A percentile compares a stretch with the other conserved stretches of the same genome.
These are phyloP conservation scores for Anthonomus grandis DNA, from an alignment of 1,140 invertebrate species.

Conservation along the genomic window DNA sequence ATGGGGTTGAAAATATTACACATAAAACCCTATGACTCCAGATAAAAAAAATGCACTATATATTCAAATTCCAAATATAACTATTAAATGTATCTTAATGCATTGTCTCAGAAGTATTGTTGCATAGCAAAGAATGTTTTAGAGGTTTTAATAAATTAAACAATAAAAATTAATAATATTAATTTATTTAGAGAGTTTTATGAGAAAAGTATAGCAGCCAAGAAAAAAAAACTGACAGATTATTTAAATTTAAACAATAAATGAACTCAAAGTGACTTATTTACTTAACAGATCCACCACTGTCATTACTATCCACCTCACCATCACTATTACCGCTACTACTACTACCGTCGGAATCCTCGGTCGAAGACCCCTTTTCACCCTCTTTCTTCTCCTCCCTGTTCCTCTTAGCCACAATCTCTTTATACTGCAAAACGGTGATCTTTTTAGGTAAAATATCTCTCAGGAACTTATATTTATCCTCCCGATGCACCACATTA, in stretches of 20 bases:
- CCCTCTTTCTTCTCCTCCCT: slow-evolving; percentile 12
- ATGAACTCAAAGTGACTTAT: background rate
- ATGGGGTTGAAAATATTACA: too few relatives aligned
- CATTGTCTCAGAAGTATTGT: too few relatives aligned
- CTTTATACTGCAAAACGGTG: slow-evolving; percentile 62
- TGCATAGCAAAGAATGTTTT: too few relatives aligned
- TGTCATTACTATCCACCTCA: slow-evolving; percentile 2
- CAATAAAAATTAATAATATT: too few relatives aligned
- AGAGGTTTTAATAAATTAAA: too few relatives aligned
- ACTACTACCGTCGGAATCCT: slow-evolving; percentile 30
- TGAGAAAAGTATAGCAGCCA: too few relatives aligned
- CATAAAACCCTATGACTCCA: too few relatives aligned
- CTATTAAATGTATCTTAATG: too few relatives aligned
- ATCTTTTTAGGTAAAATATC: slow-evolving; percentile 72
- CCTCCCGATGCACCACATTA: slow-evolving; percentile 63
- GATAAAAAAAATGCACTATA: too few relatives aligned
- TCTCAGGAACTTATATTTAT: slow-evolving; percentile 62
- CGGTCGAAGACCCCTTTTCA: slow-evolving; percentile 16
- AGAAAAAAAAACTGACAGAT: too few relatives aligned
- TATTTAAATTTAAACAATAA: background rate
- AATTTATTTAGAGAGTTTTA: too few relatives aligned
- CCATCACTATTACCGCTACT: slow-evolving; percentile 20
- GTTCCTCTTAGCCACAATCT: slow-evolving; percentile 61
- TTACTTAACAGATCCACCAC: background rate
- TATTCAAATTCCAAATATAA: too few relatives aligned